phyloP scores from a whole-genome alignment of 2,888 invertebrate species.

The Itoplectis maculator region DNA sequence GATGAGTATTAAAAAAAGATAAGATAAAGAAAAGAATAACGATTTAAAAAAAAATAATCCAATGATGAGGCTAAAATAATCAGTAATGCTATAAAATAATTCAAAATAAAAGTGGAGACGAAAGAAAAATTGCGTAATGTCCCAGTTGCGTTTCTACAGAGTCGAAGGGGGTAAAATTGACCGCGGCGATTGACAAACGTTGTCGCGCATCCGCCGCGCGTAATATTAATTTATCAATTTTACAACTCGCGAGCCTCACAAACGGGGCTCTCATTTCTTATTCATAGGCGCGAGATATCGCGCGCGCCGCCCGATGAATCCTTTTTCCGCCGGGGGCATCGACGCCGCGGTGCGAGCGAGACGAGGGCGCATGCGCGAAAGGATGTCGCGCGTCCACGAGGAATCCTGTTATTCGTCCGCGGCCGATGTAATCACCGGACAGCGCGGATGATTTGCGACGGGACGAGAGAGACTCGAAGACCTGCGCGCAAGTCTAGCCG shows the following conservation, averaged over 20 bases:
- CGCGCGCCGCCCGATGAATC: slow-evolving; percentile 5
- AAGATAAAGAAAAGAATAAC: too few species aligned
- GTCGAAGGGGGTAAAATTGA: background rate
- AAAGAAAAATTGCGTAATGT: too few species aligned
- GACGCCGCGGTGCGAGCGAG: background rate
- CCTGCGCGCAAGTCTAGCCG: background rate
- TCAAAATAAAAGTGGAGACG: too few species aligned
- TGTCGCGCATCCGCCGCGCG: background rate
- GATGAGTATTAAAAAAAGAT: too few species aligned
- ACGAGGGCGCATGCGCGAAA: background rate
- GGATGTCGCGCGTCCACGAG: background rate
- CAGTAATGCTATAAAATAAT: too few species aligned
- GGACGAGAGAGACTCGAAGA: background rate
- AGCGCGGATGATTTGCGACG: slow-evolving; percentile 16
- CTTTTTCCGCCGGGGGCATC: slow-evolving; percentile 6
- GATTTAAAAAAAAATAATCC: too few species aligned
- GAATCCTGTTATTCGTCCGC: slow-evolving; percentile 17
- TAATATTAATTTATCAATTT: slow-evolving; percentile 25
- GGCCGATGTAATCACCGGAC: background rate
- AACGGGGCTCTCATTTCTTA: background rate
- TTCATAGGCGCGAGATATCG: slow-evolving; percentile 18
- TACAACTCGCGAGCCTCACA: background rate
- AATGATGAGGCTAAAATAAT: too few species aligned
- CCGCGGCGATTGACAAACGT: slow-evolving; percentile 13
- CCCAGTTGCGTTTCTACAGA: too few species aligned